Evolutionary conservation across 2,888 invertebrate species (phyloP).

Genomic region (Eilema sororculum): DNA sequence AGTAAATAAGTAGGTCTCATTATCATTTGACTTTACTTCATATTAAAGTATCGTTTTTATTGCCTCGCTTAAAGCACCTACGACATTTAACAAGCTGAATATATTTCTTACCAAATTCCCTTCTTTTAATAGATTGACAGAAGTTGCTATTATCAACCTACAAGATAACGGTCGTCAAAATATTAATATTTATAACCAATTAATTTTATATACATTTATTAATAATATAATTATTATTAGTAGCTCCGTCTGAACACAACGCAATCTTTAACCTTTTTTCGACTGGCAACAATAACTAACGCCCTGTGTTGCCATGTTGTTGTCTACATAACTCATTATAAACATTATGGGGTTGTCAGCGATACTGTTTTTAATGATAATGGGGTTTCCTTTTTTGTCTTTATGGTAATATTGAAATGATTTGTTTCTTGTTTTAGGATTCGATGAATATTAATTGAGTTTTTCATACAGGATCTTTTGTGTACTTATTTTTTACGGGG

Average conservation of each 20-base stretch:
- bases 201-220: slow-evolving; percentile 16
- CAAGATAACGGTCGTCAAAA: slow-evolving; percentile 21
- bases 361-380: slow-evolving; percentile 55
- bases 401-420: slow-evolving; percentile 51
- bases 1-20: slow-evolving; percentile 8
- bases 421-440: slow-evolving; percentile 38
- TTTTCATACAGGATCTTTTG: slow-evolving; percentile 23
- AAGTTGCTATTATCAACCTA: slow-evolving; percentile 27
- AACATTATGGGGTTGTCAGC: slow-evolving; percentile 57
- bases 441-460: slow-evolving; percentile 41
- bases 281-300: slow-evolving; percentile 57
- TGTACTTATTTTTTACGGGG: slow-evolving; percentile 10
- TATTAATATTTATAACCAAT: slow-evolving; percentile 46
- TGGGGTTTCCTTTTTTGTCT: slow-evolving; percentile 43
- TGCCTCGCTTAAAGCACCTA: background rate
- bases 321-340: slow-evolving; percentile 58
- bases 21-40: slow-evolving; percentile 19
- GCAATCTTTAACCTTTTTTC: slow-evolving; percentile 48
- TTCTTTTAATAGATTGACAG: slow-evolving; percentile 25
- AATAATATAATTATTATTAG: slow-evolving; percentile 26
- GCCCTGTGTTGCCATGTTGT: slow-evolving; percentile 59
- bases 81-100: slow-evolving; percentile 8
- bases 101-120: slow-evolving; percentile 19
- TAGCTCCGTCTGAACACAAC: slow-evolving; percentile 49
- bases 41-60: slow-evolving; percentile 11